Percentiles rank a stretch among this genome's conserved stretches.
These are phyloP conservation scores for Ceratosolen solmsi DNA, from an alignment of 1,140 invertebrate species.

Conservation along the genomic window DNA sequence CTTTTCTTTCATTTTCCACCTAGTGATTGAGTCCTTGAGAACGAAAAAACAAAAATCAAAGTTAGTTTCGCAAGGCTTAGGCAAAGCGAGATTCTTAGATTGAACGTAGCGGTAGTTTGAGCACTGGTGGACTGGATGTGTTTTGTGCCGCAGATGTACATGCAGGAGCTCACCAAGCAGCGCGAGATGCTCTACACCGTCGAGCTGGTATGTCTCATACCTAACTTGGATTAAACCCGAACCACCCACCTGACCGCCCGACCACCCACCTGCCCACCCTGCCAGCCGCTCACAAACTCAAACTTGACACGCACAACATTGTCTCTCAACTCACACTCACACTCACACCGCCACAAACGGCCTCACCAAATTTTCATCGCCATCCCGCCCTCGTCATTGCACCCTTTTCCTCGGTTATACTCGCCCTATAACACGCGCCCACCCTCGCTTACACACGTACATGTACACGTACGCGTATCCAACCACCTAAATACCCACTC, in stretches of 20 bases:
- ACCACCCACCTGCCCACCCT: background rate
- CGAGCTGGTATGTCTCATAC: constrained; percentile 83
- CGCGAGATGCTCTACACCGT: constrained; percentile 88
- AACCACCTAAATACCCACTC: background rate
- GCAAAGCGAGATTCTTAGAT: constrained; percentile 29
- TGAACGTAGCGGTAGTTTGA: constrained; percentile 64
- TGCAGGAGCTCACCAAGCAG: constrained; percentile 91
- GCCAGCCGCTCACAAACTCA: too few relatives aligned
- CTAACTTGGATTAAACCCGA: constrained; percentile 65
- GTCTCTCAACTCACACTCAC: background rate
- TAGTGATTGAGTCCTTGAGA: background rate
- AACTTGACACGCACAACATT: too few relatives aligned
- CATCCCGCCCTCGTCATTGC: too few relatives aligned
- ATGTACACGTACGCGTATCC: background rate
- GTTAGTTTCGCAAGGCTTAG: background rate
- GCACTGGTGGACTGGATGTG: constrained; percentile 73
- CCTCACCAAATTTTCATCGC: too few relatives aligned
- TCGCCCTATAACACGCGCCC: background rate
- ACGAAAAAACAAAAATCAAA: constrained; percentile 1
- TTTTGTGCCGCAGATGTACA: constrained; percentile 82
- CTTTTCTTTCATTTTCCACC: constrained; percentile 19
- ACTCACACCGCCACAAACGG: background rate
- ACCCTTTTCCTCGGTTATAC: too few relatives aligned
- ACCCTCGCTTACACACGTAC: too few relatives aligned
- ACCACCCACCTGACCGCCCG: constrained; percentile 25